Conservation (phyloP, 2,797 vertebrate species). For the Mico argentatus region DNA sequence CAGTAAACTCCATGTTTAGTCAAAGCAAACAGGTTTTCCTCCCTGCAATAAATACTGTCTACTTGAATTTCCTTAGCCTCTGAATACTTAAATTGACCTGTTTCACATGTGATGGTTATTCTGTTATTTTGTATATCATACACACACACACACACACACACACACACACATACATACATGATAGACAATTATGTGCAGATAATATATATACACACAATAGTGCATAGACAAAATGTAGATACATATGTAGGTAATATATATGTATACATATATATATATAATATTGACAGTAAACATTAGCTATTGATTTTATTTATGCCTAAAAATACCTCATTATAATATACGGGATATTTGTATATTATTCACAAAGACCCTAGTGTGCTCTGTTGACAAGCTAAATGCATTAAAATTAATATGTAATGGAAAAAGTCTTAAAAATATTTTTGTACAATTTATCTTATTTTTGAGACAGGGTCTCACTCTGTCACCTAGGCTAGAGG, state of each 20-base stretch:
- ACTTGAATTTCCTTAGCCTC: background rate
- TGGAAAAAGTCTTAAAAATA: background rate
- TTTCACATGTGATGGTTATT: background rate
- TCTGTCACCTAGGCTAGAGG: background rate
- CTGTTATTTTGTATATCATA: background rate
- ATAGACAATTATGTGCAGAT: background rate
- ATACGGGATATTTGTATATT: background rate
- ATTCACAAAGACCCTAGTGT: background rate
- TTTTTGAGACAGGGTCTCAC: background rate
- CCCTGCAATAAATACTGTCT: background rate
- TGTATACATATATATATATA: background rate
- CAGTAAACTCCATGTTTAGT: background rate
- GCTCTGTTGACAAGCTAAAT: background rate
- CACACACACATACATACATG: no score
- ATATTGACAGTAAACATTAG: background rate
- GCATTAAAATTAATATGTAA: background rate
- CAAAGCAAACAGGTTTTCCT: background rate
- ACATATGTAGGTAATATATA: background rate
- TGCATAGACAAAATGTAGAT: background rate
- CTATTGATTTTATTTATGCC: background rate
- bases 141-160: no score
- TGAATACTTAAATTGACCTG: background rate
- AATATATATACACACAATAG: background rate
- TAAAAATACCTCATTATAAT: background rate
- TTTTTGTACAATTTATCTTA: background rate